Percentiles rank a stretch among this genome's conserved stretches.
Conservation (phyloP, 2,888 invertebrate genomes). For the Brachyptera risi region DNA sequence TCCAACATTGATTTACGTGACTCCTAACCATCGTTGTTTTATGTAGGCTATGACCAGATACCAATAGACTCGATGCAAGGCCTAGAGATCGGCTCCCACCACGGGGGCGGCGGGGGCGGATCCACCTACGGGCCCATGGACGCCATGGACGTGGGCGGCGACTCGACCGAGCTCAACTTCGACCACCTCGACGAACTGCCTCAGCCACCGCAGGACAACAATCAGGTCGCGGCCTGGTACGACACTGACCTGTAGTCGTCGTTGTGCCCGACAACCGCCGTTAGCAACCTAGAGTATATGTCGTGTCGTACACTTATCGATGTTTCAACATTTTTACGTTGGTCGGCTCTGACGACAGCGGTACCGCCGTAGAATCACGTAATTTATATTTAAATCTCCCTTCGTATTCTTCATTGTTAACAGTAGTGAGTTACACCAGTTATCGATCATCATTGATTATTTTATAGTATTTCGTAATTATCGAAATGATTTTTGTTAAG, state of each 20-base stretch:
- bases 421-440: too few species aligned
- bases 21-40: not conserved
- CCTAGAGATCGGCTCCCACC: conserved; percentile 74
- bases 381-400: too few species aligned
- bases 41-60: conserved; percentile 94
- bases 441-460: too few species aligned
- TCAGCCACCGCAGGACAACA: conserved; percentile 83
- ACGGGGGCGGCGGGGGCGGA: conserved; percentile 34
- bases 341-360: not conserved
- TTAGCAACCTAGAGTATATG: not conserved
- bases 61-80: conserved; percentile 97
- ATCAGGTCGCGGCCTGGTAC: conserved; percentile 94
- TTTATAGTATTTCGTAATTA: too few species aligned
- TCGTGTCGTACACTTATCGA: not conserved
- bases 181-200: conserved; percentile 73
- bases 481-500: too few species aligned
- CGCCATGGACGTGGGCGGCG: conserved; percentile 67
- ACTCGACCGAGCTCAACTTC: conserved; percentile 70
- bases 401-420: too few species aligned
- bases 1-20: too few species aligned
- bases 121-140: conserved; percentile 78
- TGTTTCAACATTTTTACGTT: not conserved
- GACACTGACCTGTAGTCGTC: conserved; percentile 91
- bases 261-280: not conserved
- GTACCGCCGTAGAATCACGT: too few species aligned